These are phyloP conservation scores for Troilus luridus DNA, from an alignment of 2,888 invertebrate genomes.

Conservation along the genomic window DNA sequence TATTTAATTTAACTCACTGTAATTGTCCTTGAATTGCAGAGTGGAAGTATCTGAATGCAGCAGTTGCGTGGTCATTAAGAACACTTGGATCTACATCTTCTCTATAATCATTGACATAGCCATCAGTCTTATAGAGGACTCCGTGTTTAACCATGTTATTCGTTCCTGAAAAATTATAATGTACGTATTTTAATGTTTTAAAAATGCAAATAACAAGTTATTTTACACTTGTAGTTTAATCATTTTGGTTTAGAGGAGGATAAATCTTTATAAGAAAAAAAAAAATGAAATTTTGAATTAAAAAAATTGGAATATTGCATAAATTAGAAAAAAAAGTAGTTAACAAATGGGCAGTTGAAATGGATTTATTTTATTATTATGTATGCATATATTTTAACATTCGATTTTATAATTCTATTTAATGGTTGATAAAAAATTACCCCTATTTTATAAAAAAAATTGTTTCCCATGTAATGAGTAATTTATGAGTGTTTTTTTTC, in stretches of 20 bases:
- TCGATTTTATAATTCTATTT: too few relatives aligned
- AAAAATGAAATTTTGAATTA: too few relatives aligned
- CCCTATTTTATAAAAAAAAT: too few relatives aligned
- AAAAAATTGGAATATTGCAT: too few relatives aligned
- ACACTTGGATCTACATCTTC: slow-evolving; percentile 77
- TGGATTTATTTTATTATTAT: too few relatives aligned
- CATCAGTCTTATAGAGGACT: slow-evolving; percentile 75
- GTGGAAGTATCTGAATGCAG: slow-evolving; percentile 83
- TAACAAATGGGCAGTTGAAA: too few relatives aligned
- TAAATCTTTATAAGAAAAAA: neutral
- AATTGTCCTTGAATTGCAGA: slow-evolving; percentile 79
- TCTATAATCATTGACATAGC: slow-evolving; percentile 79
- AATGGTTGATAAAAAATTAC: too few relatives aligned
- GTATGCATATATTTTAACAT: too few relatives aligned
- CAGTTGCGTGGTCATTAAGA: slow-evolving; percentile 80
- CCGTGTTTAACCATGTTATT: slow-evolving; percentile 77
- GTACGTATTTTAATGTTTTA: neutral
- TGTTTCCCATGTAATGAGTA: too few relatives aligned
- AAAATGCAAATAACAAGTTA: neutral
- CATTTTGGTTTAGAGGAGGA: slow-evolving; percentile 42
- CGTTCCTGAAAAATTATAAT: slow-evolving; percentile 69
- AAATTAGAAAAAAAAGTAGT: too few relatives aligned
- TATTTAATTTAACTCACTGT: slow-evolving; percentile 72
- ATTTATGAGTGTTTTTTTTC: too few relatives aligned
- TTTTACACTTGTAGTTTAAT: neutral